Percentiles rank a stretch among this genome's conserved stretches.
Evolutionary conservation across 1,140 invertebrate species (phyloP).

Genomic region (Thalassaphorura encarpata): DNA sequence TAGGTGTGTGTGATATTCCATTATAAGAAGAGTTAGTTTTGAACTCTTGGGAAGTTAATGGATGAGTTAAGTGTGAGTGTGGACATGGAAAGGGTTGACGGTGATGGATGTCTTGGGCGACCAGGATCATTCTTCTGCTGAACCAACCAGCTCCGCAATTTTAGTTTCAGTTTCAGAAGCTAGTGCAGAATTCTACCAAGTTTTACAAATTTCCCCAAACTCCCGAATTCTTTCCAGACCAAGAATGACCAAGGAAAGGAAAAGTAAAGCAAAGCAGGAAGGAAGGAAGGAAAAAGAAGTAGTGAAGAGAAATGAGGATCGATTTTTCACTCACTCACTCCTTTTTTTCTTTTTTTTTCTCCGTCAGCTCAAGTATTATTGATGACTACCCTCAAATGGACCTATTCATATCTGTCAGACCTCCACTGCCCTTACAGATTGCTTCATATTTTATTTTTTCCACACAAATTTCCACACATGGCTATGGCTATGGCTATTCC

Average conservation of each 20-base stretch:
- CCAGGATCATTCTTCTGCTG: no score
- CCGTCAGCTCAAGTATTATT: constrained; percentile 16
- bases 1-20: no score
- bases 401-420: constrained; percentile 26
- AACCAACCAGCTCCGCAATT: no score
- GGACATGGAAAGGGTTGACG: constrained; percentile 9
- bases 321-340: neutral
- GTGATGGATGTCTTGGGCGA: constrained; percentile 10
- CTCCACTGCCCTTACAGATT: constrained; percentile 8
- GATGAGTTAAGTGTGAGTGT: constrained; percentile 13
- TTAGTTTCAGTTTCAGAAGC: no score
- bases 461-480: no score
- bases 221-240: no score
- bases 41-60: constrained; percentile 11
- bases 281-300: neutral
- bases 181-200: no score
- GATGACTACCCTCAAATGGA: constrained; percentile 15
- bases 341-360: neutral
- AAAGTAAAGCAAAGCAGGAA: neutral
- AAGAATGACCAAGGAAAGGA: no score
- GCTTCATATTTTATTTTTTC: no score
- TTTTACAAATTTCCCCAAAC: no score
- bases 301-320: neutral
- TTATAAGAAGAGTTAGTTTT: no score
- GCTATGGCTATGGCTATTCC: no score